phyloP scores from a whole-genome alignment of 2,888 invertebrate species.

The Pristionchus japonicus region DNA sequence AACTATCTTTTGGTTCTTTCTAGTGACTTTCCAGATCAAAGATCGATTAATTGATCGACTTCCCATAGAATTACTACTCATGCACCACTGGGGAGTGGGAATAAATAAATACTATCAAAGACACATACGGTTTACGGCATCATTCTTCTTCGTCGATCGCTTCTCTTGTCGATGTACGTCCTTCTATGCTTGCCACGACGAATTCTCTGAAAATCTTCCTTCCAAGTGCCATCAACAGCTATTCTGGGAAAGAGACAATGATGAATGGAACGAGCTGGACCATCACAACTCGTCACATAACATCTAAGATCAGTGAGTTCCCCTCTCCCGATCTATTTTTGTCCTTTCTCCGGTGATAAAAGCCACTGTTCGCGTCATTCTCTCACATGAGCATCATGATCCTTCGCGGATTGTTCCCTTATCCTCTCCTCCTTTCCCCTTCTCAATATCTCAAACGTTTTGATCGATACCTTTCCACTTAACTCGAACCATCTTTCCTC shows the following conservation, averaged over 20 bases:
- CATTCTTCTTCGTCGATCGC: neutral
- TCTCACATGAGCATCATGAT: neutral
- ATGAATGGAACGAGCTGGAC: neutral
- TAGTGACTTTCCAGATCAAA: no score
- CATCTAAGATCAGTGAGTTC: neutral
- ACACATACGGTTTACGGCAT: neutral
- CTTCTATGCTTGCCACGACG: neutral
- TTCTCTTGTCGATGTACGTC: neutral
- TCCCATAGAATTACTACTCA: no score
- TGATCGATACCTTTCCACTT: constrained; percentile 14
- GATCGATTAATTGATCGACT: no score
- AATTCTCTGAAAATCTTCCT: neutral
- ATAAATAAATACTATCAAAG: neutral
- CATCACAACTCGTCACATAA: neutral
- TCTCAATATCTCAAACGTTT: constrained; percentile 7
- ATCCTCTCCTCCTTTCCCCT: neutral
- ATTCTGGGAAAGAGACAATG: neutral
- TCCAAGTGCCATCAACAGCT: neutral
- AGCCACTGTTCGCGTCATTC: neutral
- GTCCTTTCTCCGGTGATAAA: neutral
- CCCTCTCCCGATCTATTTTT: neutral
- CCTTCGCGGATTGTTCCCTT: neutral
- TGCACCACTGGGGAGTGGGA: no score
- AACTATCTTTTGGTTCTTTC: no score
- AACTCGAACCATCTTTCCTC: constrained; percentile 34